phyloP scores from a whole-genome alignment of 2,888 invertebrate genomes.

The Thelaira solivaga region DNA sequence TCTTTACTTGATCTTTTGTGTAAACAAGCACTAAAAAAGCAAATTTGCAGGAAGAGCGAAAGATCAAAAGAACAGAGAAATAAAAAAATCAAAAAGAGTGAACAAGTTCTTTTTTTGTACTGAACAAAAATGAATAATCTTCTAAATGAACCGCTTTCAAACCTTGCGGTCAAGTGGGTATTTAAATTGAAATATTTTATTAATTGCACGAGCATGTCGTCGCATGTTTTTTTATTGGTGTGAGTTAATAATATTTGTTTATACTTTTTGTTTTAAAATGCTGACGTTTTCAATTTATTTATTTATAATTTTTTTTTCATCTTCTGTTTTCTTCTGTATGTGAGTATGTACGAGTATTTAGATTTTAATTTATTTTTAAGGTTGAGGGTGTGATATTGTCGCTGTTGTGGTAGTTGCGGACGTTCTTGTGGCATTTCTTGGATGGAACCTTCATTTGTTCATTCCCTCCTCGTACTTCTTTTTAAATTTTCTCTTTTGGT shows the following conservation, averaged over 20 bases:
- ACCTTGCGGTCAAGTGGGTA: constrained; percentile 1
- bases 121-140: too few relatives aligned
- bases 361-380: constrained; percentile 33
- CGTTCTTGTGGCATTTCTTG: not conserved
- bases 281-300: constrained; percentile 55
- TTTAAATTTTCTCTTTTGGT: not conserved
- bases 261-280: constrained; percentile 46
- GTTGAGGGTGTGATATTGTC: constrained; percentile 52
- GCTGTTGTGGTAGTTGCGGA: constrained; percentile 17
- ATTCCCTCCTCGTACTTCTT: not conserved
- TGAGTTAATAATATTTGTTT: constrained; percentile 19
- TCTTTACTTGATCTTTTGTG: too few relatives aligned
- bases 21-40: too few relatives aligned
- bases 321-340: not conserved
- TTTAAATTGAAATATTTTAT: not conserved
- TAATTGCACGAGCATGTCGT: not conserved
- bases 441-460: constrained; percentile 15
- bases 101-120: too few relatives aligned
- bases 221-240: not conserved
- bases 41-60: too few relatives aligned
- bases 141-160: too few relatives aligned
- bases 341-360: too few relatives aligned
- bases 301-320: constrained; percentile 21
- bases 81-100: too few relatives aligned
- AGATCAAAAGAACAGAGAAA: too few relatives aligned